Evolutionary conservation across 2,888 invertebrate genomes (phyloP).

Genomic region (Drosophila algonquin): DNA sequence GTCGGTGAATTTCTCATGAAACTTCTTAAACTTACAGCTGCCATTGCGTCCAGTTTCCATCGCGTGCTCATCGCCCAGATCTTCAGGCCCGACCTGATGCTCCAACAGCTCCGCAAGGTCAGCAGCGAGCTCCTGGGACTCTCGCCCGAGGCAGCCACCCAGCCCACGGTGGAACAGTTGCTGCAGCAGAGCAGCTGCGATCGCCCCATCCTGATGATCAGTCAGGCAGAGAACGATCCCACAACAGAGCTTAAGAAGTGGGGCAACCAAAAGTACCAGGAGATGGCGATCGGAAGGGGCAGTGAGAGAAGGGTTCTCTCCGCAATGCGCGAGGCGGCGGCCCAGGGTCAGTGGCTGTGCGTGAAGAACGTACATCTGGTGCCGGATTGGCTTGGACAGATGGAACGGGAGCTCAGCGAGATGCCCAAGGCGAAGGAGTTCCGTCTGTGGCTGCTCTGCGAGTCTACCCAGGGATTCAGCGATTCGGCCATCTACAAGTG

Average conservation of each 20-base stretch:
- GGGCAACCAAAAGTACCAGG: conserved; percentile 85
- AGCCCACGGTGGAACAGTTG: conserved; percentile 81
- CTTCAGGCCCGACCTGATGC: conserved; percentile 92
- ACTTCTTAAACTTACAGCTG: conserved; percentile 41
- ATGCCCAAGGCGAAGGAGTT: conserved; percentile 86
- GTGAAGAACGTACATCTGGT: conserved; percentile 92
- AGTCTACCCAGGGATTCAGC: conserved; percentile 91
- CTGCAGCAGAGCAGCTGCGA: conserved; percentile 80
- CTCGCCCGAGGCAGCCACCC: conserved; percentile 74
- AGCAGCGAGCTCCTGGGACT: conserved; percentile 86
- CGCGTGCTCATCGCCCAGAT: conserved; percentile 91
- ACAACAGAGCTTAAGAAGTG: conserved; percentile 88
- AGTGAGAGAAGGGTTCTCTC: conserved; percentile 88
- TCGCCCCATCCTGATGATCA: conserved; percentile 93
- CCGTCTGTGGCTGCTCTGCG: conserved; percentile 93
- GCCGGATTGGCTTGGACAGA: conserved; percentile 88
- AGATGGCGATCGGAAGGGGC: conserved; percentile 92
- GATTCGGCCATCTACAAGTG: conserved; percentile 90
- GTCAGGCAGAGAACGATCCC: conserved; percentile 96
- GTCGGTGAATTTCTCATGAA: neutral
- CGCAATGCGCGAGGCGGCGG: conserved; percentile 86
- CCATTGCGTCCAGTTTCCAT: conserved; percentile 87
- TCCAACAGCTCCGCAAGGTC: conserved; percentile 88
- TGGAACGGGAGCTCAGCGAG: conserved; percentile 88
- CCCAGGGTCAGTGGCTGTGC: conserved; percentile 90